Percentiles rank a stretch among this genome's conserved stretches.
Evolutionary conservation across 2,113 vertebrate species (phyloP).

Genomic region (Notechis scutatus): DNA sequence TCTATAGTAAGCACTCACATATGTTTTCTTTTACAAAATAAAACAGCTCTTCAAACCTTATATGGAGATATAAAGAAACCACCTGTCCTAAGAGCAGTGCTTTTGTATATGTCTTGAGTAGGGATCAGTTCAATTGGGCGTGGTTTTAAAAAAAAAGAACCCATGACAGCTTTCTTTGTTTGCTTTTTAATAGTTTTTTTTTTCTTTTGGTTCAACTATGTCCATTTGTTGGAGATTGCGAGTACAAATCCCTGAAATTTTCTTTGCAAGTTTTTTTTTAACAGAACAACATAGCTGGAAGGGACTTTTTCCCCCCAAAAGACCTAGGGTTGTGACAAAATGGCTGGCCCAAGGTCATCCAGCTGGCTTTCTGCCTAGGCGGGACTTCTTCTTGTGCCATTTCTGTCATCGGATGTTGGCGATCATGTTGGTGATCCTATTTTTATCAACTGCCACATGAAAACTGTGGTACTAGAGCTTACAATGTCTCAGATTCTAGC

Average conservation of each 20-base stretch:
- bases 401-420: no score
- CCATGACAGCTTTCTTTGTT: background rate
- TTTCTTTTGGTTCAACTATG: background rate
- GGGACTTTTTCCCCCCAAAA: background rate
- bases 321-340: background rate
- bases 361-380: background rate
- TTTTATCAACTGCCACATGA: no score
- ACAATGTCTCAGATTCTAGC: background rate
- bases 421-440: no score
- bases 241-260: background rate
- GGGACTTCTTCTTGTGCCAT: no score
- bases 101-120: background rate
- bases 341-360: background rate
- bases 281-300: background rate
- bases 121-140: background rate
- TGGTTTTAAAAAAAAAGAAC: background rate
- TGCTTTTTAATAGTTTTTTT: conserved; percentile 62
- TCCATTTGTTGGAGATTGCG: background rate
- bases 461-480: background rate
- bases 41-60: background rate
- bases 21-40: background rate
- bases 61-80: background rate
- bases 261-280: background rate
- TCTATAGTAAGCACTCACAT: background rate
- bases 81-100: background rate